These are phyloP conservation scores for Micromussa lordhowensis DNA, from an alignment of 92 coral and sea anemone species.

Conservation along the genomic window DNA sequence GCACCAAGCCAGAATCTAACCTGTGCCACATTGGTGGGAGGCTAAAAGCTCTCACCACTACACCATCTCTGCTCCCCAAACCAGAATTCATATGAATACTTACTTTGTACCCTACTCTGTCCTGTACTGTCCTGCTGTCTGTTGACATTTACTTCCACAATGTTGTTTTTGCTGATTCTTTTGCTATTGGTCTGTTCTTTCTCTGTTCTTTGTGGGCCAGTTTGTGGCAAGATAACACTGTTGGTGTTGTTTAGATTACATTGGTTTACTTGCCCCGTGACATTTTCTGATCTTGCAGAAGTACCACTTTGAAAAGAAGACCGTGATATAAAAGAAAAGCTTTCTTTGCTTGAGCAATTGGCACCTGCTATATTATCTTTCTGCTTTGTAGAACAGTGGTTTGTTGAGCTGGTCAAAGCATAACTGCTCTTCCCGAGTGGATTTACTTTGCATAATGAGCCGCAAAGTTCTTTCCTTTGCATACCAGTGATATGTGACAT, in stretches of 20 bases:
- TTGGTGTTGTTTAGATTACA: neutral
- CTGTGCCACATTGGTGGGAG: too few species aligned
- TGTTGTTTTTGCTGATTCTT: neutral
- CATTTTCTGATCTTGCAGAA: neutral
- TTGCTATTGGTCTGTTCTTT: neutral
- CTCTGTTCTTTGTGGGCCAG: neutral
- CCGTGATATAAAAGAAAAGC: conserved; percentile 18
- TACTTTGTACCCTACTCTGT: neutral
- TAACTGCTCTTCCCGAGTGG: neutral
- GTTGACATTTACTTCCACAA: neutral
- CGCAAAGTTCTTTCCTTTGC: neutral
- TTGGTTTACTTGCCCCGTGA: neutral
- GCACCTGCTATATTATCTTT: neutral
- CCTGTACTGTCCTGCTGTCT: neutral
- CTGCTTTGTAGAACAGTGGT: neutral
- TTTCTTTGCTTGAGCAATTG: neutral
- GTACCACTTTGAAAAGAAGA: neutral
- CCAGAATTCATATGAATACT: neutral
- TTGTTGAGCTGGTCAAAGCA: neutral
- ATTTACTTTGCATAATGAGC: neutral
- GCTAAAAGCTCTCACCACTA: too few species aligned
- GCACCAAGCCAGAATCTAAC: too few species aligned
- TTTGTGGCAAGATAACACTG: neutral
- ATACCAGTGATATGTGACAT: neutral
- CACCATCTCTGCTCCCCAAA: too few species aligned